A percentile compares a stretch with the other conserved stretches of the same genome.
Conservation (phyloP, 2,888 invertebrate genomes). For the Lapara coniferarum region DNA sequence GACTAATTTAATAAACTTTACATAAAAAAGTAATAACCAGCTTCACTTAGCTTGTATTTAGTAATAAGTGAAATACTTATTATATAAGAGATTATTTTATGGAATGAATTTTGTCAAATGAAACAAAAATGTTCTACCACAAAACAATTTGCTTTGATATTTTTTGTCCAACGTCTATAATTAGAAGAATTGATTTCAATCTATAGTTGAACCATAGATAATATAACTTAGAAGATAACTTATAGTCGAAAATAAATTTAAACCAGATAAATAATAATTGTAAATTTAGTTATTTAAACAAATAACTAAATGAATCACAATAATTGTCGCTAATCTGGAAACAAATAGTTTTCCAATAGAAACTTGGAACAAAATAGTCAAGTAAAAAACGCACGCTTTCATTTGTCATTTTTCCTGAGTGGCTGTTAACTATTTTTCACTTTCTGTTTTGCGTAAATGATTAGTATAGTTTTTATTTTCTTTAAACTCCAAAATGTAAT, state of each 20-base stretch:
- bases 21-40: background rate
- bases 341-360: background rate
- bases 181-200: background rate
- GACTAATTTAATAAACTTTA: background rate
- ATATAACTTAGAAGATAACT: too few relatives aligned
- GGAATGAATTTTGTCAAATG: too few relatives aligned
- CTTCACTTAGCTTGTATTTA: background rate
- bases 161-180: background rate
- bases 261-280: too few relatives aligned
- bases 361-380: background rate
- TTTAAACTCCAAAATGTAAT: background rate
- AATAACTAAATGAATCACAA: background rate
- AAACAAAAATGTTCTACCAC: background rate
- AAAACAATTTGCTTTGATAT: background rate
- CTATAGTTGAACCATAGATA: background rate
- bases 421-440: slow-evolving; percentile 15
- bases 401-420: slow-evolving; percentile 21
- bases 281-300: too few relatives aligned
- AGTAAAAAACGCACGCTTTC: slow-evolving; percentile 20
- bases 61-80: too few relatives aligned
- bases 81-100: too few relatives aligned
- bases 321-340: background rate
- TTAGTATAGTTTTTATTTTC: background rate
- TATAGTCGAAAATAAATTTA: too few relatives aligned
- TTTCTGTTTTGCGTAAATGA: slow-evolving; percentile 3